Evolutionary conservation across 2,113 vertebrate species (phyloP).

Genomic region (Gallinago media): DNA sequence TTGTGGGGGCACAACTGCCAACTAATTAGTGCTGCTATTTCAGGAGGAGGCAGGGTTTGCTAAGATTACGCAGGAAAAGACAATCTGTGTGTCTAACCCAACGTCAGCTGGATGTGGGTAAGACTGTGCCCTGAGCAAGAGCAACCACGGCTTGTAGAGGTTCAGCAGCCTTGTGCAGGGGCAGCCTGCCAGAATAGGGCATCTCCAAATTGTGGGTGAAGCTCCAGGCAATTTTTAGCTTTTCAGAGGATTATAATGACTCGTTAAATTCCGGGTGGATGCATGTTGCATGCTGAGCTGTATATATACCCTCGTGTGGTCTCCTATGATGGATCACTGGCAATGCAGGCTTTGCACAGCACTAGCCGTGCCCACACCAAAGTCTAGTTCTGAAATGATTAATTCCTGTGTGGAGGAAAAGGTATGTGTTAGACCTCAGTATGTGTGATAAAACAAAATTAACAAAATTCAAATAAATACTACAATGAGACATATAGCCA

Average conservation of each 20-base stretch:
- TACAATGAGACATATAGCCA: not conserved
- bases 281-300: not conserved
- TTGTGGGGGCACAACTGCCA: not conserved
- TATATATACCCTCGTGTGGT: not conserved
- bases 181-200: not conserved
- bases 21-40: not conserved
- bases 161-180: not conserved
- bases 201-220: not conserved
- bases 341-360: not conserved
- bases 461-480: not conserved
- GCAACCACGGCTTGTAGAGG: rapidly evolving
- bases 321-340: not conserved
- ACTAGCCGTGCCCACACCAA: not conserved
- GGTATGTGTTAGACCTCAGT: not conserved
- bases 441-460: not conserved
- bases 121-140: not conserved
- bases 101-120: not conserved
- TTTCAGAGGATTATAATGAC: not conserved
- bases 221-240: not conserved
- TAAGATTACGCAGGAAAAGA: not conserved
- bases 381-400: not conserved
- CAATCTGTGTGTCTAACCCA: not conserved
- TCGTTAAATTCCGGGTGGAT: not conserved
- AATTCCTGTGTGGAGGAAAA: not conserved
- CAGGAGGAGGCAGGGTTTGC: not conserved